These are phyloP conservation scores for Halesus radiatus DNA, from an alignment of 1,140 invertebrate genomes.

Conservation along the genomic window DNA sequence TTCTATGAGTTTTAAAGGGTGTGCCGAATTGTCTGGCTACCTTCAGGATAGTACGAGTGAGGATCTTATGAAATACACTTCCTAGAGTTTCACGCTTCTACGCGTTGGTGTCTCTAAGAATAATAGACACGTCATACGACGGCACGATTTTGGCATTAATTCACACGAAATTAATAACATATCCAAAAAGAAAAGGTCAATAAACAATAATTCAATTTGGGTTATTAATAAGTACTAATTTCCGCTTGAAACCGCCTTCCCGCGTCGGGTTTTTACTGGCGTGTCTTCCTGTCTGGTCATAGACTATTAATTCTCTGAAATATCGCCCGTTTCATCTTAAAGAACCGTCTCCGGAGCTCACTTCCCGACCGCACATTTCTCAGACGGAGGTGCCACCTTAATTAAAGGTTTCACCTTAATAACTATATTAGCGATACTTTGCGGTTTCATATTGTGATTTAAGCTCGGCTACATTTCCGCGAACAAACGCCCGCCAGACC, in stretches of 20 bases:
- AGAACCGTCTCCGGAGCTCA: background rate
- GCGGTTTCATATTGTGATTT: constrained; percentile 47
- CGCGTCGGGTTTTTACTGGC: constrained; percentile 30
- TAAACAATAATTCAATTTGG: constrained; percentile 9
- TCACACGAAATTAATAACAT: background rate
- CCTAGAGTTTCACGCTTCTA: background rate
- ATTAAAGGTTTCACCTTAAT: constrained; percentile 54
- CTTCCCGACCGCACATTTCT: constrained; percentile 20
- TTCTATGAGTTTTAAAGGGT: too few relatives aligned
- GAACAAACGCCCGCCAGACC: constrained; percentile 45
- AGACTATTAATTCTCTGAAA: constrained; percentile 31
- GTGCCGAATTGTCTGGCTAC: too few relatives aligned
- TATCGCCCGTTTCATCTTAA: constrained; percentile 2
- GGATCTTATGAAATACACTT: too few relatives aligned
- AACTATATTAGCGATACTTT: constrained; percentile 56
- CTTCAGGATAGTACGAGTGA: too few relatives aligned
- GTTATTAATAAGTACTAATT: constrained; percentile 18
- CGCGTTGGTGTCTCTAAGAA: constrained; percentile 4
- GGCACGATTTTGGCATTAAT: background rate
- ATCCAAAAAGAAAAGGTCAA: constrained; percentile 13
- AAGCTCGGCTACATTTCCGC: constrained; percentile 48
- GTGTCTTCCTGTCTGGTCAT: constrained; percentile 32
- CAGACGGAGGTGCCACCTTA: constrained; percentile 52
- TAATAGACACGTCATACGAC: background rate
- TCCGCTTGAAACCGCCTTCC: constrained; percentile 14